These are phyloP conservation scores for Eulemur rubriventer DNA, from an alignment of 2,797 vertebrate species.

Conservation along the genomic window DNA sequence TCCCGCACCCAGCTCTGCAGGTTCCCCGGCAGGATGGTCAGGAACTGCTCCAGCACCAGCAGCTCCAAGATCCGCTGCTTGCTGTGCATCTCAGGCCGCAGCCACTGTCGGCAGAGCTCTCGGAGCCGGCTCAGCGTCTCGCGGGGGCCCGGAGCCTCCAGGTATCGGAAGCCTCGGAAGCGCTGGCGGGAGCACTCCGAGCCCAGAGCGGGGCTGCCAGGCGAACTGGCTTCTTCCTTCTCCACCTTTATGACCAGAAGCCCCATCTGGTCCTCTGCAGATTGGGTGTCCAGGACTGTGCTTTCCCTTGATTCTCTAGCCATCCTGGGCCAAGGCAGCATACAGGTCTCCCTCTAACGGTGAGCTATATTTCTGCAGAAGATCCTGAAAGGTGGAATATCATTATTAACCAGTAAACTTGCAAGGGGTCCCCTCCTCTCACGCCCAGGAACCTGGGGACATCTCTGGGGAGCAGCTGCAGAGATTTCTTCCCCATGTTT, in stretches of 20 bases:
- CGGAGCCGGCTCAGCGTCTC: constrained; percentile 49
- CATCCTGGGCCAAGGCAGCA: not conserved
- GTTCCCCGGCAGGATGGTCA: not conserved
- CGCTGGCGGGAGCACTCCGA: constrained; percentile 1
- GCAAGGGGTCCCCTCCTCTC: not conserved
- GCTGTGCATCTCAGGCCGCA: constrained; percentile 16
- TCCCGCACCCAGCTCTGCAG: not conserved
- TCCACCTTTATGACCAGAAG: constrained; percentile 1
- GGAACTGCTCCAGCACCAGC: constrained; percentile 25
- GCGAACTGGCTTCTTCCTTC: not conserved
- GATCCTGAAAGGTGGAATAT: not conserved
- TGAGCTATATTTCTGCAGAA: not conserved
- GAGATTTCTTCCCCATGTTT: not conserved
- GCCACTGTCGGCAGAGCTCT: constrained; percentile 57
- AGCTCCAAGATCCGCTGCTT: not conserved
- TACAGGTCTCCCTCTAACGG: not conserved
- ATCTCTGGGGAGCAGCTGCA: too few relatives aligned
- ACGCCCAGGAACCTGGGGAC: too few relatives aligned
- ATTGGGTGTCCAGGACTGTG: not conserved
- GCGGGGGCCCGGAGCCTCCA: not conserved
- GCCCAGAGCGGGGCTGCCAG: not conserved
- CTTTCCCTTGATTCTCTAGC: constrained; percentile 15
- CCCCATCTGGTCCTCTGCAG: not conserved
- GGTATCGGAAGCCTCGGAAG: constrained; percentile 67
- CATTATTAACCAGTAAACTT: not conserved